phyloP scores from a whole-genome alignment of 2,888 invertebrate species.

The Ctenicera cuprea region DNA sequence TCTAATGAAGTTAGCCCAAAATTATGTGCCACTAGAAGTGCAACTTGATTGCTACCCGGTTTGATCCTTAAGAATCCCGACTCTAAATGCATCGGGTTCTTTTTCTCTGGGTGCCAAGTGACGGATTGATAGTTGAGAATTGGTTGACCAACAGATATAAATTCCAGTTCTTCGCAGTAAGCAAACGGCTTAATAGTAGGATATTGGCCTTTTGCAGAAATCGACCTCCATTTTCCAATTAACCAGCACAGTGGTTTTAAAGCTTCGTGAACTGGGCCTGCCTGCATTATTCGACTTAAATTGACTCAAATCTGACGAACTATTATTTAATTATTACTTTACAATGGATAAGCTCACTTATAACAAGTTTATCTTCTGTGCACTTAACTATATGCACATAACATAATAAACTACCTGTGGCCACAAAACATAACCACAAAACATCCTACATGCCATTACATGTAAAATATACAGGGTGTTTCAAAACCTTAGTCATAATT shows the following conservation, averaged over 20 bases:
- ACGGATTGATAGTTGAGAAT: conserved; percentile 76
- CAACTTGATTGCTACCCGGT: conserved; percentile 74
- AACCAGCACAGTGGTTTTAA: conserved; percentile 77
- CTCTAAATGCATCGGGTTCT: conserved; percentile 79
- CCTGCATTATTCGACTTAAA: conserved; percentile 44
- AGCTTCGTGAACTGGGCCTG: conserved; percentile 71
- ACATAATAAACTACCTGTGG: no score
- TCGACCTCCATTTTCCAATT: conserved; percentile 77
- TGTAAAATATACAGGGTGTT: no score
- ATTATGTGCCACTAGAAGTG: conserved; percentile 78
- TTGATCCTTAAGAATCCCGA: conserved; percentile 78
- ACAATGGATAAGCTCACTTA: not conserved
- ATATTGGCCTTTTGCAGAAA: conserved; percentile 74
- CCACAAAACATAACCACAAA: no score
- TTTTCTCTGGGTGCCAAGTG: conserved; percentile 75
- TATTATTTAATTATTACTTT: not conserved
- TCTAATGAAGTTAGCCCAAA: conserved; percentile 78
- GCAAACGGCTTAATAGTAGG: conserved; percentile 77
- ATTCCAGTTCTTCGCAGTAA: conserved; percentile 77
- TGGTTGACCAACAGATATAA: conserved; percentile 78
- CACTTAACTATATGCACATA: no score
- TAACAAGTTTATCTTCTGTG: no score
- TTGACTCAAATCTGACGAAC: no score
- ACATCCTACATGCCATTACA: no score
- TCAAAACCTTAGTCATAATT: no score